phyloP scores from a whole-genome alignment of 2,888 invertebrate genomes.

The Drosophila merina region DNA sequence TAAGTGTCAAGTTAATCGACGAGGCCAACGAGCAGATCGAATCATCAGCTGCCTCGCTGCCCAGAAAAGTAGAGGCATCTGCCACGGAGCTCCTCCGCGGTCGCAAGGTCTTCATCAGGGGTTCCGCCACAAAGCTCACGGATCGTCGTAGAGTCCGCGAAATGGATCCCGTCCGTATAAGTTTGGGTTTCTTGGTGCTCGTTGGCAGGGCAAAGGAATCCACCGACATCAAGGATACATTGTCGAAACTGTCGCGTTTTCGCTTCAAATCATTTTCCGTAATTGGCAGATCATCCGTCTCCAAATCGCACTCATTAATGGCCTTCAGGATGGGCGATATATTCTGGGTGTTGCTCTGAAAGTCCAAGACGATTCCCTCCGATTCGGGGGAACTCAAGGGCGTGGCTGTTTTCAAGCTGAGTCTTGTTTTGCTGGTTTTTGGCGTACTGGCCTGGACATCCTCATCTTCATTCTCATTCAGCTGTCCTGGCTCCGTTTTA shows the following conservation, averaged over 20 bases:
- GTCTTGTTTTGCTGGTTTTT: conserved; percentile 40
- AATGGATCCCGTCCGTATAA: conserved; percentile 83
- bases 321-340: conserved; percentile 82
- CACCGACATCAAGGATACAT: conserved; percentile 81
- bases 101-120: conserved; percentile 74
- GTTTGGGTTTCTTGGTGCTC: conserved; percentile 83
- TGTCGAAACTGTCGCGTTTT: conserved; percentile 83
- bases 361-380: conserved; percentile 60
- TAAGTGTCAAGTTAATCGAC: conserved; percentile 81
- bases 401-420: conserved; percentile 34
- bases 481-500: background rate
- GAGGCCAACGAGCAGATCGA: conserved; percentile 82
- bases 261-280: conserved; percentile 82
- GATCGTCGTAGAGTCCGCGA: conserved; percentile 82
- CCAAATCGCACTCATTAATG: conserved; percentile 66
- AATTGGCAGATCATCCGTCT: conserved; percentile 72
- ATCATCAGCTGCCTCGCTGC: conserved; percentile 73
- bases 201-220: conserved; percentile 81
- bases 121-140: conserved; percentile 83
- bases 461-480: conserved; percentile 29
- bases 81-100: conserved; percentile 78
- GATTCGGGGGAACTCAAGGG: conserved; percentile 41
- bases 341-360: conserved; percentile 66
- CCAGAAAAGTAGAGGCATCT: conserved; percentile 52
- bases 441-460: conserved; percentile 67